These are phyloP conservation scores for Gambelia wislizenii DNA, from an alignment of 2,797 vertebrate species.

Conservation along the genomic window DNA sequence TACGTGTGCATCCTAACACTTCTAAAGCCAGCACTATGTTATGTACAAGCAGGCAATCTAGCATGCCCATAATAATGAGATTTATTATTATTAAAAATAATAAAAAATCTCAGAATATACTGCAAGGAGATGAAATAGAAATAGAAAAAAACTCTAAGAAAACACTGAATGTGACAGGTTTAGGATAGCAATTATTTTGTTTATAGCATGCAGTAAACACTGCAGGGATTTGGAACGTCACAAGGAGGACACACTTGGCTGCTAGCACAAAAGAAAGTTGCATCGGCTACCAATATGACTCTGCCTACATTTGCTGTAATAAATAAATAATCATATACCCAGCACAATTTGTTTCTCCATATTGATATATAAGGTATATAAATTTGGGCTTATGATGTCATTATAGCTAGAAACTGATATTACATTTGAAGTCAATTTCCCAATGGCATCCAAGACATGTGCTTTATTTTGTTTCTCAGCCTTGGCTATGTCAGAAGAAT, in stretches of 20 bases:
- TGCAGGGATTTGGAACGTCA: conserved; percentile 49
- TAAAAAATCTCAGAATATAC: conserved; percentile 47
- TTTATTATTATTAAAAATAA: conserved; percentile 74
- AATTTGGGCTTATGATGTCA: conserved; percentile 13
- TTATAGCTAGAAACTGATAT: conserved; percentile 18
- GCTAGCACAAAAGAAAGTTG: conserved; percentile 36
- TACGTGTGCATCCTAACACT: background rate
- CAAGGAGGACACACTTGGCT: conserved; percentile 27
- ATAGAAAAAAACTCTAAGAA: conserved; percentile 66
- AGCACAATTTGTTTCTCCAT: conserved; percentile 21
- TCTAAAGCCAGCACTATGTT: conserved; percentile 36
- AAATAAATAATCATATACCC: background rate
- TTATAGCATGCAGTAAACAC: conserved; percentile 53
- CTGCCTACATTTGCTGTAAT: background rate
- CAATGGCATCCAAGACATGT: background rate
- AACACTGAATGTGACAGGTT: conserved; percentile 65
- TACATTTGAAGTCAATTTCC: conserved; percentile 22
- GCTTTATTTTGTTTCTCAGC: conserved; percentile 1
- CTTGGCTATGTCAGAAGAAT: conserved; percentile 2
- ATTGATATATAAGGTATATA: conserved; percentile 16
- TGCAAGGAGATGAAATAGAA: conserved; percentile 52
- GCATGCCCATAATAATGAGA: conserved; percentile 54
- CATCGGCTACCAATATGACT: background rate
- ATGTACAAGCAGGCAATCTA: conserved; percentile 33
- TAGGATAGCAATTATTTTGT: conserved; percentile 66